phyloP scores from a whole-genome alignment of 2,888 invertebrate species.

The Drosophila niveifrons region DNA sequence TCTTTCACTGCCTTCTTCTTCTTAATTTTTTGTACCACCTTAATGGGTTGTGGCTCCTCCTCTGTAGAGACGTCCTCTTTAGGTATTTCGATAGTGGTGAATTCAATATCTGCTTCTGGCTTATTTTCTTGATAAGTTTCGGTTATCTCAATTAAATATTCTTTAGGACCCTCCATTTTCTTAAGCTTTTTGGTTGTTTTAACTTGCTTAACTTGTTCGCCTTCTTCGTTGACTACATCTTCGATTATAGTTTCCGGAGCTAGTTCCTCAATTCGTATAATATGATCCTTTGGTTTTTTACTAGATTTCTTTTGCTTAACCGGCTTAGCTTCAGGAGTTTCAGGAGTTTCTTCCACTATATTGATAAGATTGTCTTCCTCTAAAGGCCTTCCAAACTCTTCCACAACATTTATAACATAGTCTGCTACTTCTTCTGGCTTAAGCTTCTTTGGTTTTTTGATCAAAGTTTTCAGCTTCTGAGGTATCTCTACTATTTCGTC shows the following conservation, averaged over 20 bases:
- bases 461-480: conserved; percentile 48
- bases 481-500: conserved; percentile 23
- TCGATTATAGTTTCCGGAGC: conserved; percentile 83
- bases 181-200: conserved; percentile 82
- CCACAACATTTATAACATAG: conserved; percentile 72
- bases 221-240: conserved; percentile 81
- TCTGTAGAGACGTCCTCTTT: conserved; percentile 42
- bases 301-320: conserved; percentile 41
- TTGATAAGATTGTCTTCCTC: neutral
- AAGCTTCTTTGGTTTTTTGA: conserved; percentile 61
- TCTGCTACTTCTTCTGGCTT: conserved; percentile 66
- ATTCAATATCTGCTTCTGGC: conserved; percentile 84
- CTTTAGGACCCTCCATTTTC: conserved; percentile 84
- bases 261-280: conserved; percentile 68
- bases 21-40: conserved; percentile 71
- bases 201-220: conserved; percentile 80
- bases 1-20: conserved; percentile 81
- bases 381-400: conserved; percentile 42
- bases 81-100: conserved; percentile 81
- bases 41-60: conserved; percentile 49
- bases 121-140: conserved; percentile 84
- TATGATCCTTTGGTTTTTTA: conserved; percentile 43
- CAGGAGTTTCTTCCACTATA: conserved; percentile 3
- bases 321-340: conserved; percentile 28
- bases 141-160: conserved; percentile 83